Conservation (phyloP, 2,888 invertebrate species). For the Nudaria mundana region DNA sequence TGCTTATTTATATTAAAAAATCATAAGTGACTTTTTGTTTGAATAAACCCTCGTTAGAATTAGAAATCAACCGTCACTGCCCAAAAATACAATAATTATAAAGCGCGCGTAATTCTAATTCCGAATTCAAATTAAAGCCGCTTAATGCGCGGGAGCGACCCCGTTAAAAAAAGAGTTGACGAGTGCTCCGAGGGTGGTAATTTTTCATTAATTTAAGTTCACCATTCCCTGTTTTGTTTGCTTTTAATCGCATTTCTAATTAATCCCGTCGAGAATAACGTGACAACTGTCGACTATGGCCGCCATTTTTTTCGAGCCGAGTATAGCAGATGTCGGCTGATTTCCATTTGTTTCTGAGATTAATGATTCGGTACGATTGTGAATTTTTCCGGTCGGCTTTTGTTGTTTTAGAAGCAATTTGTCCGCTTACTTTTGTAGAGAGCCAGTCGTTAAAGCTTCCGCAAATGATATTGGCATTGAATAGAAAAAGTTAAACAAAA, state of each 20-base stretch:
- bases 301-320: slow-evolving; percentile 74
- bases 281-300: slow-evolving; percentile 81
- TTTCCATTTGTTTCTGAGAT: slow-evolving; percentile 82
- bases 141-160: slow-evolving; percentile 81
- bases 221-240: slow-evolving; percentile 82
- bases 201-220: slow-evolving; percentile 82
- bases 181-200: slow-evolving; percentile 81
- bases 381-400: slow-evolving; percentile 81
- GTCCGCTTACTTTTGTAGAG: slow-evolving; percentile 78
- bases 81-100: slow-evolving; percentile 78
- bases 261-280: slow-evolving; percentile 82
- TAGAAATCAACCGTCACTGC: slow-evolving; percentile 72
- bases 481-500: slow-evolving; percentile 58
- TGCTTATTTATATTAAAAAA: slow-evolving; percentile 35
- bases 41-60: slow-evolving; percentile 66
- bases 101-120: slow-evolving; percentile 82
- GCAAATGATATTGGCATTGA: slow-evolving; percentile 70
- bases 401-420: slow-evolving; percentile 82
- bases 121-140: slow-evolving; percentile 82
- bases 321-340: slow-evolving; percentile 81
- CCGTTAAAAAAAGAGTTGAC: slow-evolving; percentile 80
- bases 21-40: slow-evolving; percentile 41
- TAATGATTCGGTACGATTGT: slow-evolving; percentile 81
- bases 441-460: slow-evolving; percentile 74
- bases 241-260: slow-evolving; percentile 82